phyloP scores from a whole-genome alignment of 2,797 vertebrate genomes.

The Megalops cyprinoides region DNA sequence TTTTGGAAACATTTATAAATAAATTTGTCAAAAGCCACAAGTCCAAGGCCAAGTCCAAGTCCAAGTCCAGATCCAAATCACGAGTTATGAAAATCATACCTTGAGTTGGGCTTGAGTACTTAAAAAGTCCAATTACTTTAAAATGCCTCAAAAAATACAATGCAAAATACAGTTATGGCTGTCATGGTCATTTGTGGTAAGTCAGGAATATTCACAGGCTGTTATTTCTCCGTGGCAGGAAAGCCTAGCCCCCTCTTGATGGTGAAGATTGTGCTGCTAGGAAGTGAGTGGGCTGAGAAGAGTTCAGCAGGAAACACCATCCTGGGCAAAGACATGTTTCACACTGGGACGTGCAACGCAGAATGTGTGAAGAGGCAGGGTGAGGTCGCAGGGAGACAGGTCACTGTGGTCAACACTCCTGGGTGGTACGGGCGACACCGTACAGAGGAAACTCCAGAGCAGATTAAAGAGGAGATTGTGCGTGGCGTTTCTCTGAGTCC shows the following conservation, averaged over 20 bases:
- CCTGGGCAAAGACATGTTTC: conserved; percentile 43
- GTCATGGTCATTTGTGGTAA: too few relatives aligned
- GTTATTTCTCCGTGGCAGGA: not conserved
- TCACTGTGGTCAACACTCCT: conserved; percentile 50
- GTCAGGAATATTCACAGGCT: too few relatives aligned
- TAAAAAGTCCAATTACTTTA: too few relatives aligned
- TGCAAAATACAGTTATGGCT: too few relatives aligned
- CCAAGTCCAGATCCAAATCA: too few relatives aligned
- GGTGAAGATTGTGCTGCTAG: conserved; percentile 50
- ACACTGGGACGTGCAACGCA: conserved; percentile 49
- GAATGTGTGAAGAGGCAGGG: conserved; percentile 44
- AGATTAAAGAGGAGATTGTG: conserved; percentile 52
- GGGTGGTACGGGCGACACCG: conserved; percentile 52
- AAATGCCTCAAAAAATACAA: too few relatives aligned
- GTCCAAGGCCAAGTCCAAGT: too few relatives aligned
- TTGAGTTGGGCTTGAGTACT: too few relatives aligned
- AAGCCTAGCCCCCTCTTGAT: not conserved
- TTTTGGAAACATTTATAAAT: too few relatives aligned
- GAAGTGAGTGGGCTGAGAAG: conserved; percentile 52
- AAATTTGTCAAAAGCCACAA: too few relatives aligned
- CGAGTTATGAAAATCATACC: too few relatives aligned
- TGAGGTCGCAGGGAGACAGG: conserved; percentile 40
- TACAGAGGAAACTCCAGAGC: conserved; percentile 51
- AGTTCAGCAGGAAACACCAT: conserved; percentile 58
- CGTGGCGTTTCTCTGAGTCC: conserved; percentile 44